Conservation (phyloP, 2,113 vertebrate genomes). For the Sphyrna mokarran region DNA sequence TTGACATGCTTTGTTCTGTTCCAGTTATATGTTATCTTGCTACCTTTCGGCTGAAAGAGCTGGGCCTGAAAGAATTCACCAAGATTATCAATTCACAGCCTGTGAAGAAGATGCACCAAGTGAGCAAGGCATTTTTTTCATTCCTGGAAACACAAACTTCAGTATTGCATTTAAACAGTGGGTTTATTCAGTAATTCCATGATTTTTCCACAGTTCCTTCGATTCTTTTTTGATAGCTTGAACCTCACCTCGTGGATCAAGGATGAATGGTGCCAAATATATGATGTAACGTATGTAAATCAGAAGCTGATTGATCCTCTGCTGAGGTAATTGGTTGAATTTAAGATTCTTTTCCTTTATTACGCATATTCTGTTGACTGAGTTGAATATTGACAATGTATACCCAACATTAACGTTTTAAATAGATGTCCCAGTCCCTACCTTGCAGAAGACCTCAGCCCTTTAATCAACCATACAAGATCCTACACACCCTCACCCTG, state of each 20-base stretch:
- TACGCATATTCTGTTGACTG: not conserved
- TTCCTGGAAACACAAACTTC: not conserved
- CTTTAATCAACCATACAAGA: not conserved
- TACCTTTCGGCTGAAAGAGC: conserved; percentile 70
- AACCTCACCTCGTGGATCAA: conserved; percentile 77
- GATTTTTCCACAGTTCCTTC: conserved; percentile 67
- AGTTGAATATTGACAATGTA: not conserved
- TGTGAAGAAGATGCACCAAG: conserved; percentile 64
- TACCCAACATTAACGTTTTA: not conserved
- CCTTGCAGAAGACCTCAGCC: not conserved
- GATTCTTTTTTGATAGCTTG: conserved; percentile 72
- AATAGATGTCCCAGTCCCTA: not conserved
- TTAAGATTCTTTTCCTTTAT: not conserved
- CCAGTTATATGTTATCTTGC: conserved; percentile 78
- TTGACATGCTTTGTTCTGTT: conserved; percentile 39
- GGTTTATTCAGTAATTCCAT: not conserved
- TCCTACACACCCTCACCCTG: not conserved
- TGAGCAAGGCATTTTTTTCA: conserved; percentile 48
- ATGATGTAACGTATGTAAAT: conserved; percentile 63
- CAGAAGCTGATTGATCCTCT: conserved; percentile 69
- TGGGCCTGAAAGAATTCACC: conserved; percentile 66
- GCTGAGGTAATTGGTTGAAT: conserved; percentile 58
- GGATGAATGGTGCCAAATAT: conserved; percentile 76
- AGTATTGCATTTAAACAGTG: not conserved
- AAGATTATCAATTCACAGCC: conserved; percentile 71